Conservation (phyloP, 2,888 invertebrate species). For the Noctuana brunneofusca region DNA sequence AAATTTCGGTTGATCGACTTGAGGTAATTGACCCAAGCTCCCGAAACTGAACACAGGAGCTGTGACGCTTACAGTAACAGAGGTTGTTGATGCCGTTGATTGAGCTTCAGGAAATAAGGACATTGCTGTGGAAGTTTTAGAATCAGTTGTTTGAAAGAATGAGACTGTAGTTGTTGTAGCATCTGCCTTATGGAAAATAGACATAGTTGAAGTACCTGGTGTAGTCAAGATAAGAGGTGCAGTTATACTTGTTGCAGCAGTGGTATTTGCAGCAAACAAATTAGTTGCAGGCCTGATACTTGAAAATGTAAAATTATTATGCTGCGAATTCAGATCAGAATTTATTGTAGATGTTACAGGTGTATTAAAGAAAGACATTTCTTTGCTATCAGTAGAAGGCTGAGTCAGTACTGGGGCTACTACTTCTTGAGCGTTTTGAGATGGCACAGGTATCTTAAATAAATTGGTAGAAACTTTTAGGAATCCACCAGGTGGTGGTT, state of each 20-base stretch:
- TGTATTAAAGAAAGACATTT: conserved; percentile 7
- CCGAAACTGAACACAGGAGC: conserved; percentile 62
- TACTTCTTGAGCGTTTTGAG: conserved; percentile 36
- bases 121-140: conserved; percentile 35
- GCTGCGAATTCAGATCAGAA: conserved; percentile 38
- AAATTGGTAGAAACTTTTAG: conserved; percentile 18
- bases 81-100: conserved; percentile 34
- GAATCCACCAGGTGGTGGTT: neutral
- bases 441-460: conserved; percentile 38
- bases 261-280: conserved; percentile 44
- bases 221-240: conserved; percentile 34
- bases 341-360: conserved; percentile 33
- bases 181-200: conserved; percentile 42
- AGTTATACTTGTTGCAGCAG: conserved; percentile 38
- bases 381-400: conserved; percentile 1
- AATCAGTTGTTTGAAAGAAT: conserved; percentile 47
- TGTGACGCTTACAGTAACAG: conserved; percentile 29
- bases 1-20: conserved; percentile 57
- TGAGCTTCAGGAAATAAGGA: conserved; percentile 48
- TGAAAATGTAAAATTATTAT: conserved; percentile 47
- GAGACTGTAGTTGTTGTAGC: conserved; percentile 39
- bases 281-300: conserved; percentile 35
- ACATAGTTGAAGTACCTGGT: conserved; percentile 32
- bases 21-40: conserved; percentile 39
- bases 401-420: conserved; percentile 16